These are phyloP conservation scores for Borostomias antarcticus DNA, from an alignment of 2,797 vertebrate species.

Conservation along the genomic window DNA sequence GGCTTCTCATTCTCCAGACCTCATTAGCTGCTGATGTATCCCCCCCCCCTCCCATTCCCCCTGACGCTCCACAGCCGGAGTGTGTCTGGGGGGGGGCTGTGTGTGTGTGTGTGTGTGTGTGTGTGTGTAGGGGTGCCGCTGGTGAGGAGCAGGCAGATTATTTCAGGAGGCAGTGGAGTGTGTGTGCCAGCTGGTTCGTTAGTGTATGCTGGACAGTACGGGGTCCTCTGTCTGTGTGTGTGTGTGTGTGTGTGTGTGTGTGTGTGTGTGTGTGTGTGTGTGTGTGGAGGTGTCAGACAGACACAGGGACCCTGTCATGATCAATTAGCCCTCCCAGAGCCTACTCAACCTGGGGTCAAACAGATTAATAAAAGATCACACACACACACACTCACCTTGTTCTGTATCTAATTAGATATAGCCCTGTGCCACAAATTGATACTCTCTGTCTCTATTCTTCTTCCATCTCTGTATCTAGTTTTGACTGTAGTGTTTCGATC, in stretches of 20 bases:
- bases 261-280: constrained; percentile 54
- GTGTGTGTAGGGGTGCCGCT: constrained; percentile 27
- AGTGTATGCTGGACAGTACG: constrained; percentile 79
- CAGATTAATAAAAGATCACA: constrained; percentile 95
- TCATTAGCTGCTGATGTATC: constrained; percentile 91
- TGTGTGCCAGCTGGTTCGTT: constrained; percentile 85
- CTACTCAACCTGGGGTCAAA: constrained; percentile 93
- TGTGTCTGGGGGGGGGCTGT: constrained; percentile 39
- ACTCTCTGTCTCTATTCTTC: background rate
- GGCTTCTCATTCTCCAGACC: constrained; percentile 87
- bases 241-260: constrained; percentile 55
- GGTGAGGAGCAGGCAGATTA: constrained; percentile 18
- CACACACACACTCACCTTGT: constrained; percentile 81
- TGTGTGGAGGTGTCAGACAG: constrained; percentile 79
- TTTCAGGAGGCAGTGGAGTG: constrained; percentile 75
- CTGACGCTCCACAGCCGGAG: constrained; percentile 55
- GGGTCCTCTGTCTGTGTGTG: constrained; percentile 4
- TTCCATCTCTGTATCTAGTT: background rate
- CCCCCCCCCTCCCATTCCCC: constrained; percentile 62
- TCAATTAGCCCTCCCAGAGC: constrained; percentile 85
- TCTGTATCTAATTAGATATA: constrained; percentile 82
- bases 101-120: constrained; percentile 19
- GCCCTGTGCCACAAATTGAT: constrained; percentile 30
- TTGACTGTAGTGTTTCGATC: no score
- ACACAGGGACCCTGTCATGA: constrained; percentile 87